phyloP scores from a whole-genome alignment of 2,113 vertebrate genomes.

The Oxyura jamaicensis region DNA sequence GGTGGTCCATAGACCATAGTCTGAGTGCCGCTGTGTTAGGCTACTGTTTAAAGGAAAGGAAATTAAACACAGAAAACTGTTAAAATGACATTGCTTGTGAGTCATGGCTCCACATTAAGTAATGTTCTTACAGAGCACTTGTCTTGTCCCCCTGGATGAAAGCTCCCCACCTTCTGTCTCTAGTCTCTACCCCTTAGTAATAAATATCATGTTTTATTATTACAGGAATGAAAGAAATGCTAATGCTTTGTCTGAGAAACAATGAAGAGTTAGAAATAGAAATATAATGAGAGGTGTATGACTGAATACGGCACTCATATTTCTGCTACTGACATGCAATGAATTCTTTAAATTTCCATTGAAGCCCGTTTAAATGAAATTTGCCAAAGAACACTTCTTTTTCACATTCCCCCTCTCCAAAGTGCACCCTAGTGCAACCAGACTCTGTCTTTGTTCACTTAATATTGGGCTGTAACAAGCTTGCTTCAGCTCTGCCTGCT shows the following conservation, averaged over 20 bases:
- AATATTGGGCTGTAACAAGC: neutral
- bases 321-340: neutral
- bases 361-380: neutral
- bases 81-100: constrained; percentile 39
- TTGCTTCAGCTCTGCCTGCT: neutral
- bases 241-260: constrained; percentile 45
- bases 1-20: neutral
- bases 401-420: neutral
- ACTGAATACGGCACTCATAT: neutral
- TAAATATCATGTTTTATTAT: constrained; percentile 36
- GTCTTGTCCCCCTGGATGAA: constrained; percentile 8
- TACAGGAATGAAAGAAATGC: constrained; percentile 35
- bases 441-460: neutral
- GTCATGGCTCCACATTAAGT: constrained; percentile 23
- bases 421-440: neutral
- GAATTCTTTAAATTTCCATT: constrained; percentile 20
- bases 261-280: constrained; percentile 26
- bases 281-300: neutral
- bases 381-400: constrained; percentile 12
- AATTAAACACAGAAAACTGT: constrained; percentile 62
- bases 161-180: neutral
- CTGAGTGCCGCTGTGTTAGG: neutral
- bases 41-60: constrained; percentile 43
- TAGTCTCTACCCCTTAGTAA: neutral
- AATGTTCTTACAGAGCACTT: neutral